Evolutionary conservation across 2,797 vertebrate genomes (phyloP), one percentile per base, ranked within the genome.

Genomic region (Aeoliscus strigatus): DNA sequence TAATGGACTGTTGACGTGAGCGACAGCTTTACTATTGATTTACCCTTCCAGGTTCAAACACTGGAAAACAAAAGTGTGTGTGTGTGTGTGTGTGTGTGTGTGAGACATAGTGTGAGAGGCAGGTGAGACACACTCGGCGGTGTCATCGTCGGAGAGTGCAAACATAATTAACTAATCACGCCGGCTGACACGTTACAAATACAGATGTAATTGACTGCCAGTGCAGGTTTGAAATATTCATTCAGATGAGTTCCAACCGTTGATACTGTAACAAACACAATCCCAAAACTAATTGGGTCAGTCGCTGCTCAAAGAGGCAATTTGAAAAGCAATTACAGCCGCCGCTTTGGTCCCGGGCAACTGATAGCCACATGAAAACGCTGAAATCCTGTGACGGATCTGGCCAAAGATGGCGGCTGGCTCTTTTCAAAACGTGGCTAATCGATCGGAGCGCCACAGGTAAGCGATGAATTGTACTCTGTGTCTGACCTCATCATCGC

Each of bases 151-250:
- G 36, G 24, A 68, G 51, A 60, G 62, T 23, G 45, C 77, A 84
- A 79, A 80, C 75, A 75, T 79, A 76, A 80, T 83, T 79, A 75
- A 78, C 66, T 75, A 79, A 83, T 82, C 80, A 72, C 45, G 53
- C 69, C 15, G 53, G 61, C 69, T 66, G 79, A 81, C 79, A 75
- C 50, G 64, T 79, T 75, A 67, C 59, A 77, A 75, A 81, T 67
- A 67, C 52, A 77, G 75, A 84, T 73, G 65, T 74, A 80, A 82
- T 75, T 75, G 73, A 75, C 73, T 83, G 76, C 71, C 69, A 70
- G 43, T 66, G 70, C 46, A 67, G 68, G 77, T 80, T 75, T 81
- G 56, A 83, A 81, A 84, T 74, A 81, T 75, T 77, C 64, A 78
- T 66, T 59, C 54, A 60, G 56, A 60, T 65, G n/a, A n/a, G n/a